phyloP scores from a whole-genome alignment of 2,888 invertebrate genomes.

The Terebella lapidaria region DNA sequence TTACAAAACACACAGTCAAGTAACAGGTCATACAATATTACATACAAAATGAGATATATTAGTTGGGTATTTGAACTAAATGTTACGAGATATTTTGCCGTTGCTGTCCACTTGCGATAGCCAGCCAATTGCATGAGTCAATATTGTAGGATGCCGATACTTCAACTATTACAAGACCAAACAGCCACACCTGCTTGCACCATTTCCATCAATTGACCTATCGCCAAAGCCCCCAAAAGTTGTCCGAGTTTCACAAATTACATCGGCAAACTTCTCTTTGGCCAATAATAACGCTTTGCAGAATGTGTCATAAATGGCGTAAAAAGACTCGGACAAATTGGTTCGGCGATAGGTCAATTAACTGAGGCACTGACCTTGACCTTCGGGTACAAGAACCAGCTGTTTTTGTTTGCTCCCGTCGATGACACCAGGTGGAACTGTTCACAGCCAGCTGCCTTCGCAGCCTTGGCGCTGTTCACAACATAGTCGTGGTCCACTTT shows the following conservation, averaged over 20 bases:
- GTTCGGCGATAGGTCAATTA: not conserved
- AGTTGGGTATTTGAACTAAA: too few relatives aligned
- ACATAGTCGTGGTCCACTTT: constrained; percentile 57
- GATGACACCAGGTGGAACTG: constrained; percentile 56
- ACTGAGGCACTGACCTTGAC: constrained; percentile 55
- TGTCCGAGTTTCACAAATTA: too few relatives aligned
- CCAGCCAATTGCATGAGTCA: not conserved
- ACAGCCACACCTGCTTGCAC: too few relatives aligned
- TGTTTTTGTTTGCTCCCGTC: constrained; percentile 55
- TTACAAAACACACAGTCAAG: too few relatives aligned
- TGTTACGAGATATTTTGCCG: too few relatives aligned
- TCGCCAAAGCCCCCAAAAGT: too few relatives aligned
- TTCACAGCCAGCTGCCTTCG: constrained; percentile 53
- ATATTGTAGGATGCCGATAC: not conserved
- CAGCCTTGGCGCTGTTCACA: constrained; percentile 53
- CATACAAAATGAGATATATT: too few relatives aligned
- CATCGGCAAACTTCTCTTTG: too few relatives aligned
- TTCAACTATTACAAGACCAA: not conserved
- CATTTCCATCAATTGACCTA: too few relatives aligned
- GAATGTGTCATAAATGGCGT: not conserved
- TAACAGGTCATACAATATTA: too few relatives aligned
- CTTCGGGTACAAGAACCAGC: constrained; percentile 53
- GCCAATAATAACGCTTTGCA: too few relatives aligned
- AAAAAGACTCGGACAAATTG: not conserved
- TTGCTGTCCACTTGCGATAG: too few relatives aligned